Percentiles rank a stretch among this genome's conserved stretches.
These are phyloP conservation scores for Mellivora capensis DNA, from an alignment of 2,113 vertebrate species.

Conservation along the genomic window DNA sequence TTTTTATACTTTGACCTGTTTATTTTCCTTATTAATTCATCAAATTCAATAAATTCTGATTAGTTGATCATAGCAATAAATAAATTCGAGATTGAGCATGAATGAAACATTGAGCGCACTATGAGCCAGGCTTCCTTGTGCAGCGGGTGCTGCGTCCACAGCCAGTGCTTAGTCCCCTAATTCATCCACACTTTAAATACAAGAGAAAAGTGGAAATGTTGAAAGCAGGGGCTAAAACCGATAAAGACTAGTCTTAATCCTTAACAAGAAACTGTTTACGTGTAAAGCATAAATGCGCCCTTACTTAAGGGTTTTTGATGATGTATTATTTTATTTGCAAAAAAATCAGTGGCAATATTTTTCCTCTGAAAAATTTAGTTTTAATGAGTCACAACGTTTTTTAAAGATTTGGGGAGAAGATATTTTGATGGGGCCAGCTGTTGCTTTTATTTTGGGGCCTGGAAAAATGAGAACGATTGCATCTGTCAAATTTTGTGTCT, in stretches of 20 bases:
- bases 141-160: not conserved
- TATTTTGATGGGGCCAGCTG: slow-evolving; percentile 8
- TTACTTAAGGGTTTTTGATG: not conserved
- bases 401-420: slow-evolving; percentile 12
- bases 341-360: not conserved
- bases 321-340: not conserved
- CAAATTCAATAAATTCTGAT: slow-evolving; percentile 23
- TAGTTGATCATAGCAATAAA: slow-evolving; percentile 30
- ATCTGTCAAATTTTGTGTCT: not conserved
- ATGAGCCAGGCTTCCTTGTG: slow-evolving; percentile 31
- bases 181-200: not conserved
- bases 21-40: slow-evolving; percentile 20
- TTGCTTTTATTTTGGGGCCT: not conserved
- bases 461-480: not conserved
- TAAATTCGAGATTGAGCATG: slow-evolving; percentile 23
- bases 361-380: slow-evolving; percentile 51
- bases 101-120: not conserved
- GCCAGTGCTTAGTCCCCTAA: not conserved
- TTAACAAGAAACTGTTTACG: not conserved
- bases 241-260: slow-evolving; percentile 45
- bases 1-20: not conserved
- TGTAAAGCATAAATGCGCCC: not conserved
- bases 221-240: not conserved
- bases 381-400: slow-evolving; percentile 39
- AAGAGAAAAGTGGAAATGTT: not conserved